Conservation (phyloP, 2,888 invertebrate species). For the Erpobdella octoculata region DNA sequence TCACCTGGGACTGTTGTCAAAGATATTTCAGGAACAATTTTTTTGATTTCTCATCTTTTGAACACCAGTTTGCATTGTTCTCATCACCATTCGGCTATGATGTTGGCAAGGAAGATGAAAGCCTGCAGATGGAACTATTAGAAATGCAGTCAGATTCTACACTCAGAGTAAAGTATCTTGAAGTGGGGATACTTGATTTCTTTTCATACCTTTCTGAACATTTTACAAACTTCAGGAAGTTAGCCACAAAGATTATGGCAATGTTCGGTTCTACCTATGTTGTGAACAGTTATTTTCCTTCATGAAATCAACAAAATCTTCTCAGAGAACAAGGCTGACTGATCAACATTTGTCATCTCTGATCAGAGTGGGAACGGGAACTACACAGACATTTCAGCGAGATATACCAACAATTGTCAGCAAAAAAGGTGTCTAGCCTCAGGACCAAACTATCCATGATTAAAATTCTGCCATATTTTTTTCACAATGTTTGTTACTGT, state of each 20-base stretch:
- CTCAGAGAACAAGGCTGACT: no score
- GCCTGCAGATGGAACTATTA: background rate
- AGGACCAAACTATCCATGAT: no score
- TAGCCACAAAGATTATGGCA: no score
- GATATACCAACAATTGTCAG: conserved; percentile 11
- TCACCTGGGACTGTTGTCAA: conserved; percentile 3
- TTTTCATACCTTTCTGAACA: background rate
- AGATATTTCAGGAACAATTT: background rate
- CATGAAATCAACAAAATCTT: no score
- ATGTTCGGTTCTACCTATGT: conserved; percentile 1
- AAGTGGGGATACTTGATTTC: conserved; percentile 1
- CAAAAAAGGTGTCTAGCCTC: background rate
- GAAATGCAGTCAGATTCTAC: background rate
- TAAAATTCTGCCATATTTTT: no score
- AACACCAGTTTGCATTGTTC: background rate
- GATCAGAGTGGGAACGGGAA: conserved; percentile 9
- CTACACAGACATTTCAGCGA: background rate
- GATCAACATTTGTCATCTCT: no score
- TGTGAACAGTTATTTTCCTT: background rate
- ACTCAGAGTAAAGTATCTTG: background rate
- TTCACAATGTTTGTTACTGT: no score
- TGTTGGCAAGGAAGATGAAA: background rate
- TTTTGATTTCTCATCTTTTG: conserved; percentile 11
- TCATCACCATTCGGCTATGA: background rate
- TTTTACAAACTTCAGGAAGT: background rate